Evolutionary conservation across 2,113 vertebrate species (phyloP).

Genomic region (Oryzias celebensis): DNA sequence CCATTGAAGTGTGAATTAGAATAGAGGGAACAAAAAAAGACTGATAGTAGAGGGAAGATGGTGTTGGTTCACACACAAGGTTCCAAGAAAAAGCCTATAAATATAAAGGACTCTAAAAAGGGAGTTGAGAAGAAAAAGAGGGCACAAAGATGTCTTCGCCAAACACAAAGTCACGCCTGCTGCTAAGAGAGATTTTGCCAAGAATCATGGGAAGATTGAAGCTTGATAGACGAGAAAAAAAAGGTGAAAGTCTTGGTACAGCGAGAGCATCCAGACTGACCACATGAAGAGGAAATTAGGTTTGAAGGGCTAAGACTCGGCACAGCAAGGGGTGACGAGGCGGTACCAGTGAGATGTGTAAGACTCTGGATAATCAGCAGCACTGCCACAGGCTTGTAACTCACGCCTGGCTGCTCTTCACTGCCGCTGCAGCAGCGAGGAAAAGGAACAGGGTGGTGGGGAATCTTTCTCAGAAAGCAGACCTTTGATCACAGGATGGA

Average conservation of each 20-base stretch:
- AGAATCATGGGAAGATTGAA: slow-evolving; percentile 22
- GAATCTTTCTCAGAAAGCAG: slow-evolving; percentile 37
- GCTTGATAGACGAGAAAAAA: neutral
- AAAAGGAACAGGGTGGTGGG: slow-evolving; percentile 20
- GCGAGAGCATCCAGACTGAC: slow-evolving; percentile 19
- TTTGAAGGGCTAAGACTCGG: slow-evolving; percentile 34
- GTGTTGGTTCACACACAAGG: slow-evolving; percentile 17
- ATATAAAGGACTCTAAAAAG: slow-evolving; percentile 26
- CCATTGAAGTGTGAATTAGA: slow-evolving; percentile 40
- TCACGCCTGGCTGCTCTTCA: slow-evolving; percentile 45
- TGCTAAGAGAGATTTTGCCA: slow-evolving; percentile 25
- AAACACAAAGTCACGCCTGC: slow-evolving; percentile 25
- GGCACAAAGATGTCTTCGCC: slow-evolving; percentile 35
- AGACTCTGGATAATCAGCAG: slow-evolving; percentile 59
- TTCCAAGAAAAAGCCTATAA: slow-evolving; percentile 31
- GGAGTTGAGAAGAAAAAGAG: slow-evolving; percentile 6
- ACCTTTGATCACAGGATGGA: slow-evolving; percentile 72
- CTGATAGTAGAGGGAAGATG: slow-evolving; percentile 7
- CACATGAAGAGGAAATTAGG: slow-evolving; percentile 17
- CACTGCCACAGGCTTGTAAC: slow-evolving; percentile 42
- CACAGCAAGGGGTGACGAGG: slow-evolving; percentile 20
- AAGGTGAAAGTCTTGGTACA: slow-evolving; percentile 13
- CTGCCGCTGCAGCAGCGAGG: slow-evolving; percentile 38
- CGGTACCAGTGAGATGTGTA: slow-evolving; percentile 35
- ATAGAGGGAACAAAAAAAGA: slow-evolving; percentile 17